These are phyloP conservation scores for Poecilus cupreus DNA, from an alignment of 2,888 invertebrate genomes.

Conservation along the genomic window DNA sequence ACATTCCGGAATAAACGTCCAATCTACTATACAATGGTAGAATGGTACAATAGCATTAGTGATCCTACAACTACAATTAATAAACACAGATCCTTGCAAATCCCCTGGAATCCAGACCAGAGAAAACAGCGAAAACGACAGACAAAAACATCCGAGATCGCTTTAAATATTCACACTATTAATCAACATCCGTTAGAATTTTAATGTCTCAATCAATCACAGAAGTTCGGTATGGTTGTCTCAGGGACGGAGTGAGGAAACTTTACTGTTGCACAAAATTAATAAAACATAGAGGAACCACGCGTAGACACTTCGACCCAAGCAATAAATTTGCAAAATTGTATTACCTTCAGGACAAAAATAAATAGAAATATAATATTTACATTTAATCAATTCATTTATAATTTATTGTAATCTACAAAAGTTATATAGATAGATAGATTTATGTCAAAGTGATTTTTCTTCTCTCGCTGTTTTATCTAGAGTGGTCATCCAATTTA, in stretches of 20 bases:
- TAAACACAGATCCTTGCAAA: conserved; percentile 7
- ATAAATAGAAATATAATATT: too few relatives aligned
- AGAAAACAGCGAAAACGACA: neutral
- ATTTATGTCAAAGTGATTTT: too few relatives aligned
- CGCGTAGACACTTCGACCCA: too few relatives aligned
- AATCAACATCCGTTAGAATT: conserved; percentile 35
- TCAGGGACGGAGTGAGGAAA: neutral
- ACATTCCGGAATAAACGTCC: neutral
- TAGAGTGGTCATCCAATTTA: too few relatives aligned
- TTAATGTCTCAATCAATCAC: conserved; percentile 27
- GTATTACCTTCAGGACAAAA: too few relatives aligned
- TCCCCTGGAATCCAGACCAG: neutral
- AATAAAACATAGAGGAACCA: too few relatives aligned
- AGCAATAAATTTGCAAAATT: too few relatives aligned
- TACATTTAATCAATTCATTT: too few relatives aligned
- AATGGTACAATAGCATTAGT: neutral
- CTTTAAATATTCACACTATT: conserved; percentile 27
- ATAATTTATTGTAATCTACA: too few relatives aligned
- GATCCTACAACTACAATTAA: conserved; percentile 4
- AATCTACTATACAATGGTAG: neutral
- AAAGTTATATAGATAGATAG: too few relatives aligned
- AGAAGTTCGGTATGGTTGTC: neutral
- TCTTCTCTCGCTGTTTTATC: too few relatives aligned
- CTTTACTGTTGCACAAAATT: neutral
- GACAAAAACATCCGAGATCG: neutral